A percentile compares a stretch with the other conserved stretches of the same genome.
Evolutionary conservation across 2,113 vertebrate genomes (phyloP).

Genomic region (Puffinus mauretanicus): DNA sequence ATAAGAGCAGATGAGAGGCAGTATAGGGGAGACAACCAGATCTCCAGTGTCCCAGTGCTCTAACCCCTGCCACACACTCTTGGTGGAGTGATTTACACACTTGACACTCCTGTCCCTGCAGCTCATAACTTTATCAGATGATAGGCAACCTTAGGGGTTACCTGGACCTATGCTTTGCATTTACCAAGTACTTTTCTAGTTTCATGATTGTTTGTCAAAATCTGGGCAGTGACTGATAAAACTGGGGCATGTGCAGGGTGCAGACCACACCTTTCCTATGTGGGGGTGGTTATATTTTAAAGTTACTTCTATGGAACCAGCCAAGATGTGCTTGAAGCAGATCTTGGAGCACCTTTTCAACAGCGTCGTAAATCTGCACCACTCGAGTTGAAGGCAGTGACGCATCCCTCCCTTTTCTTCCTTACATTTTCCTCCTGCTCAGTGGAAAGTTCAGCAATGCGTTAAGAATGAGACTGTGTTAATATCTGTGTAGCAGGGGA

Average conservation of each 20-base stretch:
- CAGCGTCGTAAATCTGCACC: background rate
- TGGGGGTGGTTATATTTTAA: background rate
- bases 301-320: background rate
- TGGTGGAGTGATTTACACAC: background rate
- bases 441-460: background rate
- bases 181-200: background rate
- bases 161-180: background rate
- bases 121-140: background rate
- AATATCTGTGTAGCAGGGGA: background rate
- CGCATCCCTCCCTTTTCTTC: background rate
- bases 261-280: background rate
- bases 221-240: background rate
- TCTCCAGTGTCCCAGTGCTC: background rate
- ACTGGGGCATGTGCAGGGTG: background rate
- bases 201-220: background rate
- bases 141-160: background rate
- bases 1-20: background rate
- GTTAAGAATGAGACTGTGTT: background rate
- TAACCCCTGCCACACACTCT: background rate
- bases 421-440: constrained; percentile 7
- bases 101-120: background rate
- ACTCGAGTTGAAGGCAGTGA: background rate
- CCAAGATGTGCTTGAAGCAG: background rate
- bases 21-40: background rate
- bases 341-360: background rate